Conservation (phyloP, 2,888 invertebrate genomes). For the Calliphora vomitoria region DNA sequence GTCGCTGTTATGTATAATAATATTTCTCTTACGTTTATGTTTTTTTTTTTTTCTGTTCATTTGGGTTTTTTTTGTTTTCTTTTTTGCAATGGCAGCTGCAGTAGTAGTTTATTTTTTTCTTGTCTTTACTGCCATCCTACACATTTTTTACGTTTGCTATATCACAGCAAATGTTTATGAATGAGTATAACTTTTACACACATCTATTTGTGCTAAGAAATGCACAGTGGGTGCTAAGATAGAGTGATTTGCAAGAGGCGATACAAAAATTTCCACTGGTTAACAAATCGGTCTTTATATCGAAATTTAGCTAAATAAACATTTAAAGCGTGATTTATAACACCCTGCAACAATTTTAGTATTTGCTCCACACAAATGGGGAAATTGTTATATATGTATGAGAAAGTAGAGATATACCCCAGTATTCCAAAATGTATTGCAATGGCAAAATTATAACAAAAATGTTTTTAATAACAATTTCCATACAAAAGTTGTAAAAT, state of each 20-base stretch:
- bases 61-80: constrained; percentile 26
- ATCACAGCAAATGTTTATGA: constrained; percentile 64
- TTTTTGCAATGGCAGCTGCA: constrained; percentile 47
- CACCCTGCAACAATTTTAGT: no score
- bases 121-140: constrained; percentile 42
- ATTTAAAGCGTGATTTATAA: no score
- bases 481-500: no score
- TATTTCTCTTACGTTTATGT: constrained; percentile 64
- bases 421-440: no score
- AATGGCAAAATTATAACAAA: no score
- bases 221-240: neutral
- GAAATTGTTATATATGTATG: no score
- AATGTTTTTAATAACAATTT: no score
- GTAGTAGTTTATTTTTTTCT: constrained; percentile 30
- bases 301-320: no score
- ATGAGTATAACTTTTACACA: constrained; percentile 49
- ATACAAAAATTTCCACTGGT: neutral
- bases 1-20: constrained; percentile 72
- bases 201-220: constrained; percentile 24
- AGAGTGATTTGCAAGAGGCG: neutral
- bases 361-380: no score
- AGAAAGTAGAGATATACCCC: no score
- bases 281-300: no score
- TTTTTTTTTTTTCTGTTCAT: constrained; percentile 25
- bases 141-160: constrained; percentile 52